Evolutionary conservation across 2,113 vertebrate species (phyloP), one percentile per base, ranked within the genome.

Genomic region (Engraulis encrasicolus): DNA sequence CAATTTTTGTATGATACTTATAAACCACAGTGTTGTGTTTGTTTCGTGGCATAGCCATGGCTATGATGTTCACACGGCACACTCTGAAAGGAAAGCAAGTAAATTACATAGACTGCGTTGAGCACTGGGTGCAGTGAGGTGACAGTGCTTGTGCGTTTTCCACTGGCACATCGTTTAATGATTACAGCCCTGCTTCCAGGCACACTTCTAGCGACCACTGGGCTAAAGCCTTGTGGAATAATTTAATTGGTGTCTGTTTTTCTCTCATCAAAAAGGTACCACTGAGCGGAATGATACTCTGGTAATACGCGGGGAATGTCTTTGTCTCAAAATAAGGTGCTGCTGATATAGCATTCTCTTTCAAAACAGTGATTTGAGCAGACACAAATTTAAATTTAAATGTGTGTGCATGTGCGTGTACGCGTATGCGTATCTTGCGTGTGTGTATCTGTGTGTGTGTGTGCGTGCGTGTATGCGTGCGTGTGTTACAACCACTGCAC

Each of bases 211-310:
- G 89, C 88, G 85, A 92, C 90, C 90, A 90, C 89, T 92, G 91
- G 91, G 85, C 91, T 89, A 92, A 93, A 91, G 87, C 91, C 91
- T 93, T 87, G 92, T 91, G 91, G 91, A 94, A 92, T 93, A 90
- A 93, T 93, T 92, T 93, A 94, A 94, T 94, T 93, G 92, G 91
- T 90, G 90, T 91, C 87, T 92, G 88, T 92, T 91, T 90, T 91
- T 88, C 84, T 87, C 89, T 91, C 88, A 90, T 92, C 87, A 91
- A 89, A 92, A 85, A 89, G 89, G 79, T 90, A 88, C 66, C 86
- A 90, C 83, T 90, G 85, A 91, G 88, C 89, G 88, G 48, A 87
- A 86, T 89, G 87, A 80, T 78, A 83, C 88, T 78, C n/a, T n/a
- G n/a, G 50, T 78, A 86, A 87, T 87, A 81, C 89, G 88, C 86